phyloP scores from a whole-genome alignment of 2,113 vertebrate species.

The Caracal caracal region DNA sequence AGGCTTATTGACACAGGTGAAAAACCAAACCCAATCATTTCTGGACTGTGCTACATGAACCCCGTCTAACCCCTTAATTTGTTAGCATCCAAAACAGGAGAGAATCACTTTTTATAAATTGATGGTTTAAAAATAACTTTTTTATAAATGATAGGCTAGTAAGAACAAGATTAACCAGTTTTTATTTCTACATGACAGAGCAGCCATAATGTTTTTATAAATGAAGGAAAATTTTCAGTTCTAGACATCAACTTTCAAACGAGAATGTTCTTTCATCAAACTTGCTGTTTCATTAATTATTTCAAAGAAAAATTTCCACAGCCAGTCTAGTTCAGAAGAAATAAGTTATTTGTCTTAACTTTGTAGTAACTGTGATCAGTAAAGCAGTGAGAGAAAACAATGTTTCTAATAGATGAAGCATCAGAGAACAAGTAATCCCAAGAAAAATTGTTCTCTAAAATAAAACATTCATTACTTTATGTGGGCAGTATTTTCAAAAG shows the following conservation, averaged over 20 bases:
- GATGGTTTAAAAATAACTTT: background rate
- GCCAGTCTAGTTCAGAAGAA: background rate
- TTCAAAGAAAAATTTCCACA: slow-evolving; percentile 45
- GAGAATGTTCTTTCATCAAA: slow-evolving; percentile 43
- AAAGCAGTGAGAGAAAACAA: slow-evolving; percentile 2
- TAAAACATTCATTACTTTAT: slow-evolving; percentile 25
- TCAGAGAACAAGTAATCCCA: slow-evolving; percentile 35
- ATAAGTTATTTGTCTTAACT: slow-evolving; percentile 18
- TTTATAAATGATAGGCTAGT: slow-evolving; percentile 29
- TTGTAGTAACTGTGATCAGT: background rate
- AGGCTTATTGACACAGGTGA: slow-evolving; percentile 21
- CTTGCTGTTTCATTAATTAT: slow-evolving; percentile 32
- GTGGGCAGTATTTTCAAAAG: slow-evolving; percentile 42
- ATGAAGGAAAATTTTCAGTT: slow-evolving; percentile 37
- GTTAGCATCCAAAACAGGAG: slow-evolving; percentile 2
- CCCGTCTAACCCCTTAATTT: slow-evolving; percentile 29
- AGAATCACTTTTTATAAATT: slow-evolving; percentile 27
- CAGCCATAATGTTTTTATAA: slow-evolving; percentile 13
- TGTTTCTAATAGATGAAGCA: background rate
- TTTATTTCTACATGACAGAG: slow-evolving; percentile 42
- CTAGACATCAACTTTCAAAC: slow-evolving; percentile 12
- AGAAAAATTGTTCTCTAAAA: slow-evolving; percentile 41
- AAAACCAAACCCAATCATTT: slow-evolving; percentile 39
- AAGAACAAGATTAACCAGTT: slow-evolving; percentile 61
- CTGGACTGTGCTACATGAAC: background rate